Conservation (phyloP, 2,113 vertebrate species). For the Rhinopithecus roxellana region DNA sequence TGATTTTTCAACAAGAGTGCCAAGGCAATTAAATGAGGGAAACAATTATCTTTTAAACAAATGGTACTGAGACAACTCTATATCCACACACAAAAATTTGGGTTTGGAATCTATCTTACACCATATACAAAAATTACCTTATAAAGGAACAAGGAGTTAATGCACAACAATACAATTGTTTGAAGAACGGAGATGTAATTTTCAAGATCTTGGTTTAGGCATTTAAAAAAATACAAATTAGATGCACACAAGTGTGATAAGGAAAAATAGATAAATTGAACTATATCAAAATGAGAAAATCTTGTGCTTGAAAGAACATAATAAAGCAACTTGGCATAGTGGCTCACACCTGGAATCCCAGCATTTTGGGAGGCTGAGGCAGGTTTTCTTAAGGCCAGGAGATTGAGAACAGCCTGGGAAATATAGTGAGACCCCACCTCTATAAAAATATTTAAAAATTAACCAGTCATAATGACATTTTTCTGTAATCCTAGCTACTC, state of each 20-base stretch:
- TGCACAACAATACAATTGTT: not conserved
- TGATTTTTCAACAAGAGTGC: not conserved
- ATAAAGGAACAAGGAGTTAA: not conserved
- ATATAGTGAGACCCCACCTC: too few relatives aligned
- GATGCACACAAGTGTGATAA: not conserved
- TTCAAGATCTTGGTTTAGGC: not conserved
- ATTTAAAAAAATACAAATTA: not conserved
- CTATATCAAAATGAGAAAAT: not conserved
- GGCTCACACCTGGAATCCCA: too few relatives aligned
- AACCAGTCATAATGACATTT: too few relatives aligned
- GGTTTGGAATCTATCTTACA: not conserved
- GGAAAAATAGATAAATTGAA: not conserved
- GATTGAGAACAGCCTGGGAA: too few relatives aligned
- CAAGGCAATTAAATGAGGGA: not conserved
- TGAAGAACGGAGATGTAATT: not conserved
- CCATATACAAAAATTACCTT: not conserved
- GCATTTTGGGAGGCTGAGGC: too few relatives aligned
- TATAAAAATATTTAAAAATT: too few relatives aligned
- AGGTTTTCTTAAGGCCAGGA: too few relatives aligned
- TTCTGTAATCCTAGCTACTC: too few relatives aligned
- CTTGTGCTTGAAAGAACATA: not conserved
- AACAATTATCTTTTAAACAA: not conserved
- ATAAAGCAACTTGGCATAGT: not conserved
- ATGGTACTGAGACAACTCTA: not conserved
- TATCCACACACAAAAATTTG: not conserved